These are phyloP conservation scores for Crambe crambe DNA, from an alignment of 37 sponge, comb jelly and placozoan genomes.

Conservation along the genomic window DNA sequence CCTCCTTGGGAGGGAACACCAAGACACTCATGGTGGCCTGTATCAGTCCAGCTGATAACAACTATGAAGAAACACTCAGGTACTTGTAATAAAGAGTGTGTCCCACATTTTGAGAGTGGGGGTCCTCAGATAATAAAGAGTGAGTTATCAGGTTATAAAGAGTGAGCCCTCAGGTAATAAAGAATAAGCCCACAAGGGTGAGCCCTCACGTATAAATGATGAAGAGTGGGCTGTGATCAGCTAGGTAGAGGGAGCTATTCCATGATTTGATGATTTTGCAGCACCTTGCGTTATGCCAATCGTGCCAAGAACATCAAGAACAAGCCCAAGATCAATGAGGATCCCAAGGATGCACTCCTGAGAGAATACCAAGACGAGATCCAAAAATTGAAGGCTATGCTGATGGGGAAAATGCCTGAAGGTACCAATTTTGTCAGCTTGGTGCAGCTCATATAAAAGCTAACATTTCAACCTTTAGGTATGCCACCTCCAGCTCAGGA, in stretches of 20 bases:
- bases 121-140: not conserved
- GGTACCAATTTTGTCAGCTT: not conserved
- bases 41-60: constrained; percentile 95
- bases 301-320: constrained; percentile 99
- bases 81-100: too few species aligned
- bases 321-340: constrained; percentile 96
- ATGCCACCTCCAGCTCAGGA: not conserved
- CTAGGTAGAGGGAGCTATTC: too few species aligned
- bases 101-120: too few species aligned
- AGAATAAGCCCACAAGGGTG: too few species aligned
- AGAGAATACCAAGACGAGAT: constrained; percentile 97
- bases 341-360: constrained; percentile 96
- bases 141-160: not conserved
- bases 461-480: not conserved
- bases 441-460: not conserved
- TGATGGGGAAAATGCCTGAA: constrained; percentile 36
- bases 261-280: too few species aligned
- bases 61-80: constrained; percentile 96
- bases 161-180: not conserved
- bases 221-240: too few species aligned
- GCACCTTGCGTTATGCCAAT: constrained; percentile 77
- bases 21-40: constrained; percentile 99
- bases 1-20: constrained; percentile 94
- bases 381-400: constrained; percentile 82
- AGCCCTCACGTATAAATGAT: too few species aligned